Percentiles rank a stretch among this genome's conserved stretches.
phyloP scores from a whole-genome alignment of 1,140 invertebrate species.

The Helicoverpa zea region DNA sequence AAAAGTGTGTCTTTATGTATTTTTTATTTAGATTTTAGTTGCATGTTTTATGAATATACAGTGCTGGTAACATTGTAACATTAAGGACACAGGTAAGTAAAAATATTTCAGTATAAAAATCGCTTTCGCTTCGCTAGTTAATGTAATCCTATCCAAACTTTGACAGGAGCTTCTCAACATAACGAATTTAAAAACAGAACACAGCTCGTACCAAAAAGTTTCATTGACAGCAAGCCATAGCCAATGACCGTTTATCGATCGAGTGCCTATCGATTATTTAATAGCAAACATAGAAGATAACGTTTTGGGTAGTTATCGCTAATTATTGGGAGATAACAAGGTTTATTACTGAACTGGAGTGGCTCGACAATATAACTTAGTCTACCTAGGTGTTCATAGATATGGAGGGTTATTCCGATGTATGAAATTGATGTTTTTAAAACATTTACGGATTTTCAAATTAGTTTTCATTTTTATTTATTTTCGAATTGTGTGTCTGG shows the following conservation, averaged over 20 bases:
- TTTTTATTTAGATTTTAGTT: not conserved
- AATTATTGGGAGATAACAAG: constrained; percentile 83
- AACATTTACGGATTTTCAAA: not conserved
- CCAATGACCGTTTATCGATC: constrained; percentile 82
- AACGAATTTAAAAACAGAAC: not conserved
- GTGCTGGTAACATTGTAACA: not conserved
- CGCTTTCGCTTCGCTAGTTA: not conserved
- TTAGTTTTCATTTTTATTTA: not conserved
- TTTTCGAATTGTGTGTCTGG: no score
- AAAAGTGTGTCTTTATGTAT: not conserved
- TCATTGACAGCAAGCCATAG: constrained; percentile 56
- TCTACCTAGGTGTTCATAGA: constrained; percentile 56
- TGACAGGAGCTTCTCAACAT: constrained; percentile 2
- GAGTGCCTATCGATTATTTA: constrained; percentile 84
- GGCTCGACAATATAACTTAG: constrained; percentile 74
- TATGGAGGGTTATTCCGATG: constrained; percentile 42
- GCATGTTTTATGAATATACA: no score
- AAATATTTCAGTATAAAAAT: not conserved
- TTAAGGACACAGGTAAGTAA: not conserved
- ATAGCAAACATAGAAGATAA: constrained; percentile 84
- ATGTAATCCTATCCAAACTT: not conserved
- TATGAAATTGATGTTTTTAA: not conserved
- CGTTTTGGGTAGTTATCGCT: constrained; percentile 82
- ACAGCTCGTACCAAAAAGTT: constrained; percentile 37
- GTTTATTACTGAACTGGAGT: constrained; percentile 77